phyloP scores from a whole-genome alignment of 2,797 vertebrate species.

The Onychomys leucogaster region DNA sequence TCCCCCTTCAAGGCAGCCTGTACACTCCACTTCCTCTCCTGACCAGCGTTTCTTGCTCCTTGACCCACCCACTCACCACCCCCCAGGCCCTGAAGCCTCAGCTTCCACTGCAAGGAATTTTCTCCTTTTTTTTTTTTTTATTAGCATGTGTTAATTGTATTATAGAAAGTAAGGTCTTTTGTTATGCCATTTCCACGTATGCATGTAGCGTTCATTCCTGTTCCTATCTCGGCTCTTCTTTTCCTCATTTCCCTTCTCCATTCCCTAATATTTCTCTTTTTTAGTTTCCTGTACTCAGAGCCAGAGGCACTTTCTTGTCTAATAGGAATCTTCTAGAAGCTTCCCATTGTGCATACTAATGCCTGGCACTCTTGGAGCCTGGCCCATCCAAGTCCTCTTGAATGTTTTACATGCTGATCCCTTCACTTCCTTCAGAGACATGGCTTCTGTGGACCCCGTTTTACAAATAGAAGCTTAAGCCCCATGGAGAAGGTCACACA shows the following conservation, averaged over 20 bases:
- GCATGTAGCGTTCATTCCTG: neutral
- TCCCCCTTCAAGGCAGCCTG: too few species aligned
- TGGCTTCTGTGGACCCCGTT: neutral
- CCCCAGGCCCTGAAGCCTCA: neutral
- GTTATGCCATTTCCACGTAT: neutral
- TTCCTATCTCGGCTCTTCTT: neutral
- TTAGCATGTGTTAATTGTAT: neutral
- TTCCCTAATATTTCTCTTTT: neutral
- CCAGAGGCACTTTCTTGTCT: neutral
- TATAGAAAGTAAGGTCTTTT: neutral
- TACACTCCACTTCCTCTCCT: accelerated
- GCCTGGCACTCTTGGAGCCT: accelerated
- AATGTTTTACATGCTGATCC: neutral
- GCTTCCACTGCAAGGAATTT: neutral
- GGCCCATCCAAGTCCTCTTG: neutral
- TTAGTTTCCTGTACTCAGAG: neutral
- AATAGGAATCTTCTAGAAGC: neutral
- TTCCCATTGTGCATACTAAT: neutral
- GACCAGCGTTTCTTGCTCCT: accelerated
- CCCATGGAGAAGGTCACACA: neutral
- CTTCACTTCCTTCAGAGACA: too few species aligned
- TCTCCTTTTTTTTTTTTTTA: too few species aligned
- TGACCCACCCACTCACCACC: too few species aligned
- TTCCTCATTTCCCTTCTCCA: neutral
- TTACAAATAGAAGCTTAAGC: neutral